phyloP scores from a whole-genome alignment of 35 echinoderm and acorn worm species.

The Heliocidaris erythrogramma region DNA sequence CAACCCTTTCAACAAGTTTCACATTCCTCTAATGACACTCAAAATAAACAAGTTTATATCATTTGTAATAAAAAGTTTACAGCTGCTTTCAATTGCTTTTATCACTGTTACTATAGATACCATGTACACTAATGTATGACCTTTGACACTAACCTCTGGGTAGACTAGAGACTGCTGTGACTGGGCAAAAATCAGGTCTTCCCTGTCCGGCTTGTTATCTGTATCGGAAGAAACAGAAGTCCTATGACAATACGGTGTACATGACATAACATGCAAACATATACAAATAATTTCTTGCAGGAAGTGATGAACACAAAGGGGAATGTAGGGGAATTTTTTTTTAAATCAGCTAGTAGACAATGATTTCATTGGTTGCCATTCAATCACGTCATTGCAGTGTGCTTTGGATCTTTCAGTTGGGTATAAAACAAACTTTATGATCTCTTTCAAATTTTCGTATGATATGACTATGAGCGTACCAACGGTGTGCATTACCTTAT shows the following conservation, averaged over 20 bases:
- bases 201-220: constrained; percentile 47
- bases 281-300: too few relatives aligned
- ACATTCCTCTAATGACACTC: neutral
- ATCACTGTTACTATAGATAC: neutral
- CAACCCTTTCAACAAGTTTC: neutral
- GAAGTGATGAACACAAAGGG: neutral
- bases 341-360: too few relatives aligned
- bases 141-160: constrained; percentile 34
- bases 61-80: too few relatives aligned
- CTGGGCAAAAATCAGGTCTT: constrained; percentile 41
- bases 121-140: neutral
- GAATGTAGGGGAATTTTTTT: neutral
- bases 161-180: constrained; percentile 55
- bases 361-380: too few relatives aligned
- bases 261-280: neutral
- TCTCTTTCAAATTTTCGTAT: too few relatives aligned
- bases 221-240: neutral
- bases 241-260: neutral
- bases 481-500: too few relatives aligned
- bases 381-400: too few relatives aligned
- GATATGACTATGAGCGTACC: too few relatives aligned
- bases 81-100: neutral
- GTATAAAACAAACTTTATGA: too few relatives aligned
- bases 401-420: too few relatives aligned
- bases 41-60: too few relatives aligned